phyloP scores from a whole-genome alignment of 2,797 vertebrate genomes.

The Tachyglossus aculeatus region DNA sequence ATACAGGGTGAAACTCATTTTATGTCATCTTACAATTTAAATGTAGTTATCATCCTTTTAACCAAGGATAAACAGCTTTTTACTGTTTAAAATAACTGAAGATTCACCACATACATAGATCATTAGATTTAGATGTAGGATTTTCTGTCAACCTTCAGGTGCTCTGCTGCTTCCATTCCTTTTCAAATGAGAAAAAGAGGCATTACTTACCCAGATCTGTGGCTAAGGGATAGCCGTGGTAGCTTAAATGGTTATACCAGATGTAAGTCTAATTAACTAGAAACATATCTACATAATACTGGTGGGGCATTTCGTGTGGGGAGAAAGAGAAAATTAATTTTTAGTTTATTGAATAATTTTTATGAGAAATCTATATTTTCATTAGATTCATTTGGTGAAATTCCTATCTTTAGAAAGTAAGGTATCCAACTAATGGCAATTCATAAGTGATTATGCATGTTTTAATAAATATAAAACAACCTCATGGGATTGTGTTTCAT shows the following conservation, averaged over 20 bases:
- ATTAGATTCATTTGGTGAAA: background rate
- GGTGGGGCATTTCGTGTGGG: too few species aligned
- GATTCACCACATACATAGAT: background rate
- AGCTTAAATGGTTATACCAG: too few species aligned
- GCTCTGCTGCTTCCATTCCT: background rate
- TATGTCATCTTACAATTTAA: constrained; percentile 29
- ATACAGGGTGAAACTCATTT: constrained; percentile 30
- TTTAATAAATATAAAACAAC: too few species aligned
- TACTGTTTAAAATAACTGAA: constrained; percentile 31
- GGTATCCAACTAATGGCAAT: background rate
- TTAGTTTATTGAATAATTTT: background rate
- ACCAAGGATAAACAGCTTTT: background rate
- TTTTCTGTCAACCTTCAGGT: background rate
- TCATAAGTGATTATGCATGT: too few species aligned
- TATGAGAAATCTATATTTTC: background rate
- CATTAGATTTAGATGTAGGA: background rate
- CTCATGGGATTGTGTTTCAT: too few species aligned
- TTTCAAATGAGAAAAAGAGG: background rate
- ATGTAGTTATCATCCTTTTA: constrained; percentile 42
- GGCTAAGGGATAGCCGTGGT: background rate
- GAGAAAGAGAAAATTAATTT: background rate
- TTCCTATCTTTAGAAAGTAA: background rate
- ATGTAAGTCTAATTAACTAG: too few species aligned
- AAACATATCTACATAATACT: too few species aligned
- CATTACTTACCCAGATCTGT: background rate